These are phyloP conservation scores for Pollimyrus isidori DNA, from an alignment of 2,113 vertebrate genomes.

Conservation along the genomic window DNA sequence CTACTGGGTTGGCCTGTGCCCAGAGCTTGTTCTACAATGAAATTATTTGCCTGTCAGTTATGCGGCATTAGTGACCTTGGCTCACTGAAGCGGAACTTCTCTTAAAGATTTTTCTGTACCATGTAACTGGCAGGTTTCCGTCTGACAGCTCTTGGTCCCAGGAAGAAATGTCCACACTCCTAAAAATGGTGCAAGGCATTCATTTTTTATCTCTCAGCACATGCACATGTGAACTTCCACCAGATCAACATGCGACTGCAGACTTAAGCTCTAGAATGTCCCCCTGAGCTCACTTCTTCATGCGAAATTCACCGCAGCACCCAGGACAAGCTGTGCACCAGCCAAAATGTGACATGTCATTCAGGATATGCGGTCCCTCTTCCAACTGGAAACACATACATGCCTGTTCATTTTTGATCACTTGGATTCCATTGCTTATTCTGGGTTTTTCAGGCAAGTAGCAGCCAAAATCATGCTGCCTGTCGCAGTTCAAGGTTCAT, in stretches of 20 bases:
- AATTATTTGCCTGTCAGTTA: constrained; percentile 18
- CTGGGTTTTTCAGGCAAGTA: neutral
- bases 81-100: constrained; percentile 34
- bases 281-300: neutral
- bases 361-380: neutral
- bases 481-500: neutral
- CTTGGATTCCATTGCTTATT: neutral
- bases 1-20: neutral
- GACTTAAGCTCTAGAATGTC: neutral
- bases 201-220: neutral
- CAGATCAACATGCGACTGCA: neutral
- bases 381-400: neutral
- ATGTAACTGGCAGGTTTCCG: constrained; percentile 31
- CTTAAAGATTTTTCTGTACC: constrained; percentile 31
- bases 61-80: constrained; percentile 27
- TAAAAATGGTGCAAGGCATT: neutral
- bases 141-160: constrained; percentile 11
- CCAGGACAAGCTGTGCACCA: neutral
- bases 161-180: neutral
- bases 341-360: neutral
- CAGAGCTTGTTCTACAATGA: constrained; percentile 17
- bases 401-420: neutral
- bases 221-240: neutral
- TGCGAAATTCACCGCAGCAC: neutral
- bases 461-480: neutral